Conservation (phyloP, 2,888 invertebrate species). For the Rhogogaster chlorosoma region DNA sequence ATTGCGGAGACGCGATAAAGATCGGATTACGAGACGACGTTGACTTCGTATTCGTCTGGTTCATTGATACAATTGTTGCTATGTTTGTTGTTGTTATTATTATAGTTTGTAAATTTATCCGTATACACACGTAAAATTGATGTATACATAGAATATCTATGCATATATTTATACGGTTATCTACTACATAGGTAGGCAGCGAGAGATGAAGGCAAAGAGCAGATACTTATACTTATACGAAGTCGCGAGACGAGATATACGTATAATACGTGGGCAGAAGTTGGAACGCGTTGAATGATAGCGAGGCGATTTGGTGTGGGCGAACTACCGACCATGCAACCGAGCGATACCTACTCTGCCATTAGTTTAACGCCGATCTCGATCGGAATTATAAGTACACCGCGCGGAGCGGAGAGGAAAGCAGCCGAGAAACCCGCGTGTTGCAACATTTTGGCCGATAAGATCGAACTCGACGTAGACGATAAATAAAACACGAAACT, state of each 20-base stretch:
- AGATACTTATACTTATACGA: neutral
- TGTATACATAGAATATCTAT: too few relatives aligned
- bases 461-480: slow-evolving; percentile 1
- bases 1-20: neutral
- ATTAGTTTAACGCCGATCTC: slow-evolving; percentile 42
- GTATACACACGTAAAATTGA: neutral
- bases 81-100: slow-evolving; percentile 19
- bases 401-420: neutral
- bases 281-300: slow-evolving; percentile 37
- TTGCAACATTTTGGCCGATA: slow-evolving; percentile 35
- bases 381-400: slow-evolving; percentile 41
- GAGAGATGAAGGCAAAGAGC: neutral
- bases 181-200: neutral
- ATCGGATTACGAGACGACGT: slow-evolving; percentile 24
- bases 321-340: slow-evolving; percentile 33
- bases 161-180: neutral
- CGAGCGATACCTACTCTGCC: neutral
- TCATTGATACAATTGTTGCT: slow-evolving; percentile 33
- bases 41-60: slow-evolving; percentile 2
- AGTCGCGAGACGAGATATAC: neutral
- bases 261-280: slow-evolving; percentile 8
- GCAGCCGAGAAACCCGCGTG: neutral
- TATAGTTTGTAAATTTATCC: neutral
- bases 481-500: slow-evolving; percentile 41
- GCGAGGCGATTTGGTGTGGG: slow-evolving; percentile 41